phyloP scores from a whole-genome alignment of 2,888 invertebrate species.

The Aleiodes alternator region DNA sequence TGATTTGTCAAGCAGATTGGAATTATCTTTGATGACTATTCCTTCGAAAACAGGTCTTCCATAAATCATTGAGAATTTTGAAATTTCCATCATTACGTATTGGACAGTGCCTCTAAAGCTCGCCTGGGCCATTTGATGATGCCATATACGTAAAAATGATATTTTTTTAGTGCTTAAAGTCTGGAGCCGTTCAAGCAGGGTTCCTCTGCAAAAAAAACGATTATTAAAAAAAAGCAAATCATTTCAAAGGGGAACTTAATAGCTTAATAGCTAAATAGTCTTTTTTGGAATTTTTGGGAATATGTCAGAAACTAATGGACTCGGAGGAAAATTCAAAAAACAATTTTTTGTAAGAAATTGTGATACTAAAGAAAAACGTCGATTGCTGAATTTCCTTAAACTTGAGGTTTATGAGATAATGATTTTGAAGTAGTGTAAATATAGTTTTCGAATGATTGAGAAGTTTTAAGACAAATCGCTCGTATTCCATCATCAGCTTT shows the following conservation, averaged over 20 bases:
- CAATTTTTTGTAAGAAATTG: too few relatives aligned
- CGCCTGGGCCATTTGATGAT: constrained; percentile 60
- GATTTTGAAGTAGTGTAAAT: too few relatives aligned
- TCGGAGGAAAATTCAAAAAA: too few relatives aligned
- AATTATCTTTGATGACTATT: constrained; percentile 58
- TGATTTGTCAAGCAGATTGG: constrained; percentile 55
- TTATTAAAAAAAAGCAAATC: constrained; percentile 3
- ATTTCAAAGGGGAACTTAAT: not conserved
- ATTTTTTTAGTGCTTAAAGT: constrained; percentile 57
- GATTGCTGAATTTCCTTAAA: too few relatives aligned
- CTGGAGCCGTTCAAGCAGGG: constrained; percentile 61
- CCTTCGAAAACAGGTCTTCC: constrained; percentile 61
- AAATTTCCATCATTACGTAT: constrained; percentile 59
- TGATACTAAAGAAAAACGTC: too few relatives aligned
- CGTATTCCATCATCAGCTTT: too few relatives aligned
- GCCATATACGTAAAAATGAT: constrained; percentile 67
- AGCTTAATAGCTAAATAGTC: not conserved
- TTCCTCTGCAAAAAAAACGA: constrained; percentile 61
- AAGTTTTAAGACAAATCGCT: too few relatives aligned
- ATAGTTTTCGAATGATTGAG: too few relatives aligned
- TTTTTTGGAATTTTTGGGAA: not conserved
- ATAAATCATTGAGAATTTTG: constrained; percentile 51
- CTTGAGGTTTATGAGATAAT: too few relatives aligned
- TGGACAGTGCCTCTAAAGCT: constrained; percentile 49
- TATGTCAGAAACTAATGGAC: too few relatives aligned